A percentile compares a stretch with the other conserved stretches of the same genome.
Conservation (phyloP, 2,888 invertebrate species). For the Neoascia interrupta region DNA sequence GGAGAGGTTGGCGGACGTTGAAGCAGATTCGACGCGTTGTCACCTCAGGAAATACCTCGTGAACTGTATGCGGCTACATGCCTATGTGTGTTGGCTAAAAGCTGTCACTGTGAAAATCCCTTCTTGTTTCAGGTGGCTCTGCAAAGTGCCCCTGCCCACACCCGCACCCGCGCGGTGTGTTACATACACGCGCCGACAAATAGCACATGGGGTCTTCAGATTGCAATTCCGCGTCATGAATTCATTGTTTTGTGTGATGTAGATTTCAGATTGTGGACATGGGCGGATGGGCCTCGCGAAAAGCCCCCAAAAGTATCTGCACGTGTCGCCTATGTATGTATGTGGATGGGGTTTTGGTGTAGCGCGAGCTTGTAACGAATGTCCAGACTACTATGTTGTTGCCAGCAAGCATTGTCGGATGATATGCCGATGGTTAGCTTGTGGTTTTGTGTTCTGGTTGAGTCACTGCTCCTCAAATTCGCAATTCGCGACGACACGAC, state of each 20-base stretch:
- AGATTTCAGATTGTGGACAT: too few species aligned
- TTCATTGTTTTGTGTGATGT: not conserved
- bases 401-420: not conserved
- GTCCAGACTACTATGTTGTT: too few species aligned
- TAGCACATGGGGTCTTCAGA: not conserved
- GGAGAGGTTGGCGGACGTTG: too few species aligned
- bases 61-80: not conserved
- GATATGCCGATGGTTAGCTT: slow-evolving; percentile 1
- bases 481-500: too few species aligned
- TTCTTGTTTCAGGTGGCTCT: too few species aligned
- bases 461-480: too few species aligned
- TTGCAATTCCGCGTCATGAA: too few species aligned
- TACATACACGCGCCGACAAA: slow-evolving; percentile 3
- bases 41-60: slow-evolving; percentile 28
- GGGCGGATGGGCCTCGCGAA: not conserved
- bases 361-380: too few species aligned
- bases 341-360: too few species aligned
- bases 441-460: slow-evolving; percentile 9
- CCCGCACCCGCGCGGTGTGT: too few species aligned
- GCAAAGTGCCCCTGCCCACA: too few species aligned
- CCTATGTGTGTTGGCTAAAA: not conserved
- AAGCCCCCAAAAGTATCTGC: slow-evolving; percentile 39
- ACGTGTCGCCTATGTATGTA: slow-evolving; percentile 47
- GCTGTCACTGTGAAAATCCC: too few species aligned
- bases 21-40: slow-evolving; percentile 14